Conservation (phyloP, 2,113 vertebrate genomes). For the Mola mola region DNA sequence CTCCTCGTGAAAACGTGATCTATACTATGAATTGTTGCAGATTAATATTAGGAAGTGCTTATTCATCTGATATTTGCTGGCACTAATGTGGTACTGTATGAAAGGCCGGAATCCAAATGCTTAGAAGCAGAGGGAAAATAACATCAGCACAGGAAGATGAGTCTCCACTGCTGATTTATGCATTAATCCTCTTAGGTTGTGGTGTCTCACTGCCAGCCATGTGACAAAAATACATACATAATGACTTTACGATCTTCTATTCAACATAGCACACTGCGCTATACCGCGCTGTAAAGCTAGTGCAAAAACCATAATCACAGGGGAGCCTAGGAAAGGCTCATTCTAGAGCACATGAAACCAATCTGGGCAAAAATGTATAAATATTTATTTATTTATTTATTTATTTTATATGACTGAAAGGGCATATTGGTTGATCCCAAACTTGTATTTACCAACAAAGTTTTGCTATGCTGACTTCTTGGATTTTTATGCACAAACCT, state of each 20-base stretch:
- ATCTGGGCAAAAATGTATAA: too few relatives aligned
- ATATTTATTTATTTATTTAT: too few relatives aligned
- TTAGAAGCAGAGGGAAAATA: constrained; percentile 28
- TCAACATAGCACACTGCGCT: neutral
- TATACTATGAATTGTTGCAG: constrained; percentile 37
- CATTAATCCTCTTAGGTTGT: constrained; percentile 53
- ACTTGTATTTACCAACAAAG: too few relatives aligned
- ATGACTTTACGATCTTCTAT: constrained; percentile 42
- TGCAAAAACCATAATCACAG: too few relatives aligned
- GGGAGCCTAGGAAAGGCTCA: too few relatives aligned
- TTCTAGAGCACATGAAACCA: too few relatives aligned
- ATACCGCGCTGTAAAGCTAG: neutral
- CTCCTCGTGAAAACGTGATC: constrained; percentile 38
- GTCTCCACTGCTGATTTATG: constrained; percentile 47
- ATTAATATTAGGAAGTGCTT: constrained; percentile 50
- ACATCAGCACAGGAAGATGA: constrained; percentile 37
- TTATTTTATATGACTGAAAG: too few relatives aligned
- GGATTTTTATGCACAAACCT: too few relatives aligned
- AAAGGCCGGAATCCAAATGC: constrained; percentile 34
- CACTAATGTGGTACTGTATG: constrained; percentile 24
- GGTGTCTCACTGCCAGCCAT: constrained; percentile 27
- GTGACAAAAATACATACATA: constrained; percentile 40
- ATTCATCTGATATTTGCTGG: constrained; percentile 44
- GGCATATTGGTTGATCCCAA: too few relatives aligned
- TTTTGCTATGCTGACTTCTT: too few relatives aligned